Evolutionary conservation across 2,888 invertebrate genomes (phyloP).

Genomic region (Nezara viridula): DNA sequence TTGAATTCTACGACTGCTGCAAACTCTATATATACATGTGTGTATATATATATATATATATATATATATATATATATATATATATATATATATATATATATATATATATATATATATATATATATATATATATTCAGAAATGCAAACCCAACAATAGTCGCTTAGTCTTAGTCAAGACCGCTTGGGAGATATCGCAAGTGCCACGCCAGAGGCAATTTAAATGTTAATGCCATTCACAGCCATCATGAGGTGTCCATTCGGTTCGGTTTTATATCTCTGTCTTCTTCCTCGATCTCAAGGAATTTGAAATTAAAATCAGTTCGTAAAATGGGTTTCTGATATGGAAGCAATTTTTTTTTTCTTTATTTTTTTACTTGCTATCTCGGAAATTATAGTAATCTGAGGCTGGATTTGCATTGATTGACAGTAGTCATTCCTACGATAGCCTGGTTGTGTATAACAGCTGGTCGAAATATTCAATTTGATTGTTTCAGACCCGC

Average conservation of each 20-base stretch:
- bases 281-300: not conserved
- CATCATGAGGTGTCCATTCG: not conserved
- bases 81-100: too few relatives aligned
- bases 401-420: not conserved
- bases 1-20: too few relatives aligned
- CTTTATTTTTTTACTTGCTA: too few relatives aligned
- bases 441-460: not conserved
- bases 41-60: too few relatives aligned
- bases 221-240: constrained; percentile 20
- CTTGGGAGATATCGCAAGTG: not conserved
- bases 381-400: constrained; percentile 15
- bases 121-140: too few relatives aligned
- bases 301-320: constrained; percentile 40
- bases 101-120: too few relatives aligned
- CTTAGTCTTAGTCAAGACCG: too few relatives aligned
- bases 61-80: too few relatives aligned
- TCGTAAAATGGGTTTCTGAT: not conserved
- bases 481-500: not conserved
- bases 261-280: not conserved
- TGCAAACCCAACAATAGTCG: too few relatives aligned
- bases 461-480: not conserved
- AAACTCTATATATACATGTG: too few relatives aligned
- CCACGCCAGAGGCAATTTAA: not conserved
- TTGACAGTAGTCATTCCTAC: not conserved
- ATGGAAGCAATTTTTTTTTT: not conserved